Conservation (phyloP, 1,140 invertebrate genomes). For the Homarus americanus region DNA sequence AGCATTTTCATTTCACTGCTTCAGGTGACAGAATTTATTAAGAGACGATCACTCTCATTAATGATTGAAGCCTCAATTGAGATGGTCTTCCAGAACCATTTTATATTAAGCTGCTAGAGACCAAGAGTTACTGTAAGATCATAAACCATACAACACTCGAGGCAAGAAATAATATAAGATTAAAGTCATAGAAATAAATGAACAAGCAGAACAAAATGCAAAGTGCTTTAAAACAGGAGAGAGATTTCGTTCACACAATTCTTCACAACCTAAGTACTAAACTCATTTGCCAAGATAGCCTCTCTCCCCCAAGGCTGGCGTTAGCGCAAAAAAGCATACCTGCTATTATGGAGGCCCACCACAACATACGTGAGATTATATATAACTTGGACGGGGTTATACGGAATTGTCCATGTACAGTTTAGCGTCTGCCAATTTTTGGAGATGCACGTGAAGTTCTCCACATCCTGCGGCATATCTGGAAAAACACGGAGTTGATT, state of each 20-base stretch:
- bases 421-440: slow-evolving; percentile 34
- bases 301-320: neutral
- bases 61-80: too few species aligned
- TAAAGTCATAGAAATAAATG: neutral
- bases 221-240: neutral
- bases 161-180: neutral
- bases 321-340: slow-evolving; percentile 57
- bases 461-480: slow-evolving; percentile 50
- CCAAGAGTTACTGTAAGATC: neutral
- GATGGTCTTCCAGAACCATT: too few species aligned
- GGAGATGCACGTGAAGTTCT: slow-evolving; percentile 58
- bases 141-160: neutral
- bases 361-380: slow-evolving; percentile 59
- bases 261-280: slow-evolving; percentile 2
- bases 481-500: slow-evolving; percentile 3
- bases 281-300: neutral
- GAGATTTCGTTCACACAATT: neutral
- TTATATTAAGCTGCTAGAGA: too few species aligned
- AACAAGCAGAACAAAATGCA: slow-evolving; percentile 15
- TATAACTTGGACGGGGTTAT: slow-evolving; percentile 43
- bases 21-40: too few species aligned
- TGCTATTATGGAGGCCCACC: slow-evolving; percentile 38
- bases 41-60: too few species aligned
- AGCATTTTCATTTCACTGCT: too few species aligned
- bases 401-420: slow-evolving; percentile 38